Evolutionary conservation across 2,888 invertebrate species (phyloP), one percentile per base, ranked within the genome.

Genomic region (Ephialtes manifestator): DNA sequence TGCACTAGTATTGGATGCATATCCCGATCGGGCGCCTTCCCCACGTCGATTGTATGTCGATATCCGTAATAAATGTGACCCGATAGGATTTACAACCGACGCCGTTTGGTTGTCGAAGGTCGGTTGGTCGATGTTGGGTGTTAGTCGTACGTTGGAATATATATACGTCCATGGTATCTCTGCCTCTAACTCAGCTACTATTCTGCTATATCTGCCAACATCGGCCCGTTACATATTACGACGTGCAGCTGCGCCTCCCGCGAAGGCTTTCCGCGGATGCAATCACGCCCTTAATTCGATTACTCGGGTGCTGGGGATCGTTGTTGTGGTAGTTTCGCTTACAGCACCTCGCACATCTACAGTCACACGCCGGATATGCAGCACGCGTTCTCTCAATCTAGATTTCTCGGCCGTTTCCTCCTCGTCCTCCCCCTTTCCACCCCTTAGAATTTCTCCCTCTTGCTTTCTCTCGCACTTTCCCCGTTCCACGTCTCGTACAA

Each of bases 201-300:
- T 43, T 20, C 55, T 28, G 46, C n/a, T 28, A 13, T 60, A 60
- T 43, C 58, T n/a, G 20, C 55, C 13, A 55, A 39, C 53, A 39
- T 53, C 55, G 53, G 35, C 24, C 28, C 71, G 71, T 67, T 67
- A 67, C 71, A 28, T 74, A 74, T 63, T 75, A 60, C 75, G 48
- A 35, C 75, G 75, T 46, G 48, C 74, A 74, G 60, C 60, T 74
- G 74, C 60, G 48, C 60, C 18, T 35, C 46, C 55, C 55, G 71
- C 71, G 55, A 39, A 48, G 46, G 46, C 60, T 60, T 60, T 74
- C 13, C 74, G 74, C 31, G 48, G 74, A 74, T 74, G 60, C 75
- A 75, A 75, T 75, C 75, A 63, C 75, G 46, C 31, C 75, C 75
- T 75, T 75, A 63, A 75, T 75, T 75, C 75, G 75, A 75, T 75